Conservation (phyloP, 1,140 invertebrate species). For the Campodea augens region DNA sequence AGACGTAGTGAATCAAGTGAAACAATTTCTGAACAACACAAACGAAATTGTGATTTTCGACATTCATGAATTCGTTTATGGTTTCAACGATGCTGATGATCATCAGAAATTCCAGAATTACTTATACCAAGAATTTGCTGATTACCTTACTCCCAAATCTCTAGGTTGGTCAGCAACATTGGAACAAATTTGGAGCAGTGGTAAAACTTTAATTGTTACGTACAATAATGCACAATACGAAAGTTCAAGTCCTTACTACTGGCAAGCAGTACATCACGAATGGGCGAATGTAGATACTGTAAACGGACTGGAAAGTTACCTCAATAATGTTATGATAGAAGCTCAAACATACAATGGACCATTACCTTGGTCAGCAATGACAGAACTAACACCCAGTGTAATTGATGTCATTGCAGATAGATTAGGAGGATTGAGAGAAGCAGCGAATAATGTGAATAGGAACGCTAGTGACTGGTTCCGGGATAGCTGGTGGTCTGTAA, state of each 20-base stretch:
- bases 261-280: constrained; percentile 30
- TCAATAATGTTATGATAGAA: constrained; percentile 20
- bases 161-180: constrained; percentile 27
- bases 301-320: constrained; percentile 26
- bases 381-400: constrained; percentile 36
- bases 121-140: constrained; percentile 28
- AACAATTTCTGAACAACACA: constrained; percentile 33
- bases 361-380: constrained; percentile 37
- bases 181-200: constrained; percentile 28
- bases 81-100: constrained; percentile 24
- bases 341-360: constrained; percentile 3
- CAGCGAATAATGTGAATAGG: constrained; percentile 33
- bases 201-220: constrained; percentile 32
- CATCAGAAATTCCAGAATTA: constrained; percentile 29
- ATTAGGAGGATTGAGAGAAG: constrained; percentile 26
- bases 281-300: constrained; percentile 37
- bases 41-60: constrained; percentile 42
- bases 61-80: constrained; percentile 37
- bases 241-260: constrained; percentile 17
- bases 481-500: constrained; percentile 27
- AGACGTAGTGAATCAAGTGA: constrained; percentile 29
- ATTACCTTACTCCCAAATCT: constrained; percentile 26
- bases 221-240: constrained; percentile 29
- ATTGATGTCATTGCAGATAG: constrained; percentile 30
- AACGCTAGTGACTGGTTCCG: constrained; percentile 34